Evolutionary conservation across 2,113 vertebrate genomes (phyloP), one percentile per base, ranked within the genome.

Genomic region (Nothoprocta perdicaria): DNA sequence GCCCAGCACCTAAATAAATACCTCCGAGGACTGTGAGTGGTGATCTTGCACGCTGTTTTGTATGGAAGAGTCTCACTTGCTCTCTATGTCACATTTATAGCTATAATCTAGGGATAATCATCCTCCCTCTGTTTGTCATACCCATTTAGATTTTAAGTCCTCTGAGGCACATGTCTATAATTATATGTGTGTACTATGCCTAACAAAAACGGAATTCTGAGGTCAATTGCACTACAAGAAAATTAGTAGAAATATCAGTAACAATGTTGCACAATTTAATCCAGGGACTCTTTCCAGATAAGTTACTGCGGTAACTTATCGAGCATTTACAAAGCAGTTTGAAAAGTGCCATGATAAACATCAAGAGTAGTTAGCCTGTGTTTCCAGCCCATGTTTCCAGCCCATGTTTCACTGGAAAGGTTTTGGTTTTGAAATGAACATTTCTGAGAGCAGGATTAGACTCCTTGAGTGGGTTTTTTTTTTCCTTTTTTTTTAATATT

Each of bases 351-450:
- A 26, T 68, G 62, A 63, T 33, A 82, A 86, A 45, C 11, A 55
- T n/a, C 40, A 57, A 62, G 40, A 89, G 40, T 27, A 84, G 69
- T n/a, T 77, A 85, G 8, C 38, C 35, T 8, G 35, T 38, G 35
- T 38, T 38, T 53, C 38, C 33, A 73, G 45, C 13, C 26, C 61
- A 41, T 89, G 40, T 82, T 85, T 53, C 38, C 33, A 73, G 45
- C 13, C 26, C 61, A 41, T 89, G 40, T 82, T 85, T 74, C 77
- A 21, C 16, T 72, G 12, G 52, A 80, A 86, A 8, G 1, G 2
- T 78, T 89, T 81, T 43, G 41, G 14, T 65, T 90, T 91, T 79
- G 58, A 90, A 92, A 79, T 40, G 9, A 35, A 35, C 31, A 86
- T 69, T 40, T n/a, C 8, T 43, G 63, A 53, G 8, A 91, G 22